phyloP scores from a whole-genome alignment of 1,140 invertebrate species.

The Conus betulinus region DNA sequence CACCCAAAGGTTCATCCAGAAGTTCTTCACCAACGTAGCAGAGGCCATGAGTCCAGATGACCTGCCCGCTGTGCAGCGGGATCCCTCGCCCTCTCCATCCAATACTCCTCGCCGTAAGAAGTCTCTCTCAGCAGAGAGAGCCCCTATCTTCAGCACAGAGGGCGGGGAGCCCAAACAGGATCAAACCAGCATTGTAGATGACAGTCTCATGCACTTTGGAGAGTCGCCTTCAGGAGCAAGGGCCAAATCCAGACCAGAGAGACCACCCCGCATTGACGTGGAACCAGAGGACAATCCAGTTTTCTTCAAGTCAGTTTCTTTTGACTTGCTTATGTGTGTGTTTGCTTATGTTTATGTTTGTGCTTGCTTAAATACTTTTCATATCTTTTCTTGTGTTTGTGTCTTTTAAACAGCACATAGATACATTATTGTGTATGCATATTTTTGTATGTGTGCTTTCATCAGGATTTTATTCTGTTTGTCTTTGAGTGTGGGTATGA shows the following conservation, averaged over 20 bases:
- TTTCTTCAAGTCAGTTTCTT: background rate
- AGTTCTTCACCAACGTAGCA: background rate
- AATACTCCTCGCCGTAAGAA: background rate
- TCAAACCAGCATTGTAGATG: background rate
- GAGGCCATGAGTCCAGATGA: background rate
- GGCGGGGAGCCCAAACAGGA: background rate
- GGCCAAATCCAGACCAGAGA: background rate
- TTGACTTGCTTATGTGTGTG: too few relatives aligned
- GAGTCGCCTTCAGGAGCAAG: background rate
- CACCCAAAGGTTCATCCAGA: background rate
- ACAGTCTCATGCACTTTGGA: background rate
- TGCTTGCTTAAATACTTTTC: too few relatives aligned
- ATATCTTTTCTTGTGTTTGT: too few relatives aligned
- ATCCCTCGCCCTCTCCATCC: conserved; percentile 1
- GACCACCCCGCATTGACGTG: background rate
- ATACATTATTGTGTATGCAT: too few relatives aligned
- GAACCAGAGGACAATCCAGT: background rate
- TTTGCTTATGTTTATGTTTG: too few relatives aligned
- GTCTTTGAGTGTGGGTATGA: too few relatives aligned
- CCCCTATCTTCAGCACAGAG: background rate
- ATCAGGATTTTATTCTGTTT: too few relatives aligned
- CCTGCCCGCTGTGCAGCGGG: background rate
- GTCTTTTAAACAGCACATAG: too few relatives aligned
- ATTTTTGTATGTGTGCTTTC: too few relatives aligned
- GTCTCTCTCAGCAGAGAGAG: background rate